These are phyloP conservation scores for Poeciliopsis turneri DNA, from an alignment of 2,797 vertebrate species.

Conservation along the genomic window DNA sequence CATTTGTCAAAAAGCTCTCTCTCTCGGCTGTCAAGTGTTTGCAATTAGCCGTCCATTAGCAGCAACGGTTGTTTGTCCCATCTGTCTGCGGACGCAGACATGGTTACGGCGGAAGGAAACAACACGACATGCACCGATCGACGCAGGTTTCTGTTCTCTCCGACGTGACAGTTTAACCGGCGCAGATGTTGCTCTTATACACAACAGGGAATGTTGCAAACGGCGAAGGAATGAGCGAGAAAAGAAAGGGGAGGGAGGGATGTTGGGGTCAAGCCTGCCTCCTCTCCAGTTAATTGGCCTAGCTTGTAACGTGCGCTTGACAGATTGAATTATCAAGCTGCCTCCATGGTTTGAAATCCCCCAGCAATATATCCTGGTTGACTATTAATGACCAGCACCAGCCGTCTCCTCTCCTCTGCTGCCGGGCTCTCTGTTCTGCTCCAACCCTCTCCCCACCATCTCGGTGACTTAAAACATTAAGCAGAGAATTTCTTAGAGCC, in stretches of 20 bases:
- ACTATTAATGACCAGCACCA: constrained; percentile 77
- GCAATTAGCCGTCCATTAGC: constrained; percentile 67
- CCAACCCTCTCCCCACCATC: background rate
- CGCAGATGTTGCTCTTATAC: constrained; percentile 69
- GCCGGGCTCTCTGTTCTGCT: constrained; percentile 38
- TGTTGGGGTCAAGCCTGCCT: constrained; percentile 71
- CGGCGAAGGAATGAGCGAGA: constrained; percentile 33
- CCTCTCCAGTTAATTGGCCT: constrained; percentile 81
- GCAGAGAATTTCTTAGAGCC: constrained; percentile 30
- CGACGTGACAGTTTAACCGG: constrained; percentile 70
- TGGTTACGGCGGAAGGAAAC: constrained; percentile 20
- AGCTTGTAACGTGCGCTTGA: constrained; percentile 73
- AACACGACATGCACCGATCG: constrained; percentile 25
- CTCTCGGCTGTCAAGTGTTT: constrained; percentile 53
- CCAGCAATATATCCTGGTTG: constrained; percentile 72
- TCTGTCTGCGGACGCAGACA: constrained; percentile 62
- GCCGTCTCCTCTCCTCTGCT: constrained; percentile 57
- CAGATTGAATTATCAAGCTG: constrained; percentile 83
- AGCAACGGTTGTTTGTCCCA: constrained; percentile 61
- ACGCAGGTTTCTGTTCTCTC: constrained; percentile 27
- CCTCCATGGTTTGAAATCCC: constrained; percentile 69
- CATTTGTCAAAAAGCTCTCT: constrained; percentile 46
- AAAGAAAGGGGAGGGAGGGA: constrained; percentile 40
- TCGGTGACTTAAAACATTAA: constrained; percentile 45
- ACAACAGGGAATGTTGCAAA: constrained; percentile 59